Evolutionary conservation across 2,113 vertebrate species (phyloP).

Genomic region (Dryoscopus gambensis): DNA sequence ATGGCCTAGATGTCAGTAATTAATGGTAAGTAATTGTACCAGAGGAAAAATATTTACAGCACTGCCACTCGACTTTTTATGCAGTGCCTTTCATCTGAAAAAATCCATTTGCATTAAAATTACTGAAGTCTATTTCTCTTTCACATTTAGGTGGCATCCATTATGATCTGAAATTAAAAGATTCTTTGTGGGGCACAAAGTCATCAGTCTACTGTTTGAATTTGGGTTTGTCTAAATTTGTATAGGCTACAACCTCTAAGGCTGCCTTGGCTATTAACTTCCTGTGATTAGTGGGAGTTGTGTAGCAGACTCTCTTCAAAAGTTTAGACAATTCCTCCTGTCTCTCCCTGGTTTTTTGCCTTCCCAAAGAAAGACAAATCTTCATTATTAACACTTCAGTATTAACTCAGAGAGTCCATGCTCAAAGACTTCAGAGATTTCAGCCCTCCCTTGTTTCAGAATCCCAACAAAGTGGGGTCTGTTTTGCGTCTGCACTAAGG

Average conservation of each 20-base stretch:
- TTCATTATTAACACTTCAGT: background rate
- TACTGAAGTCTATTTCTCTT: background rate
- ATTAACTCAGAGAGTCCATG: background rate
- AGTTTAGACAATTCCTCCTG: background rate
- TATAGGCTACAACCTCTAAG: background rate
- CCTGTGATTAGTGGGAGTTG: background rate
- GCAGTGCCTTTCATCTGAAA: background rate
- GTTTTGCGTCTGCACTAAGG: background rate
- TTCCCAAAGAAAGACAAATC: background rate
- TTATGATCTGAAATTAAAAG: background rate
- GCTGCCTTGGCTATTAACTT: background rate
- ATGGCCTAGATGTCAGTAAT: background rate
- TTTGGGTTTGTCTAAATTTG: background rate
- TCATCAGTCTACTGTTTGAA: background rate
- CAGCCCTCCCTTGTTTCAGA: background rate
- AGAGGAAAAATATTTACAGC: background rate
- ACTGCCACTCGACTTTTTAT: background rate
- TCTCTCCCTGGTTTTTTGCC: background rate
- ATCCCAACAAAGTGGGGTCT: background rate
- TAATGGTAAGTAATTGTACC: background rate
- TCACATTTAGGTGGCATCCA: background rate
- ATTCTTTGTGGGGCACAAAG: background rate
- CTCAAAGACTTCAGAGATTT: background rate
- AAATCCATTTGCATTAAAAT: background rate
- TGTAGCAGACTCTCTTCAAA: background rate